phyloP scores from a whole-genome alignment of 2,888 invertebrate genomes.

The Athalia circularis region DNA sequence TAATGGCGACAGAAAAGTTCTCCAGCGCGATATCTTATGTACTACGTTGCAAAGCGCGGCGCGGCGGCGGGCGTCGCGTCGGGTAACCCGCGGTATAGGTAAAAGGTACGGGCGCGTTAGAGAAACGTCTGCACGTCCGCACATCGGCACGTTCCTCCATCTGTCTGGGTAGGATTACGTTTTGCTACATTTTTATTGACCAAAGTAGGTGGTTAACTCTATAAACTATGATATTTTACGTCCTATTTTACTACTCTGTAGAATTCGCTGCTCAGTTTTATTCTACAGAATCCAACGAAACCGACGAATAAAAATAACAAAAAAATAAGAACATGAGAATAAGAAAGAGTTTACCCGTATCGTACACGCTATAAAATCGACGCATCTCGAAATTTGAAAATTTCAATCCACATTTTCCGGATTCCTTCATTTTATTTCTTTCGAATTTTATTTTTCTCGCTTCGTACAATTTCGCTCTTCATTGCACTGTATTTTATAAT shows the following conservation, averaged over 20 bases:
- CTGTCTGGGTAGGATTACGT: conserved; percentile 42
- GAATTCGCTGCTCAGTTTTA: conserved; percentile 50
- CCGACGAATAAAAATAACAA: not conserved
- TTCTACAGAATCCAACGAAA: conserved; percentile 46
- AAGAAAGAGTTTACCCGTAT: not conserved
- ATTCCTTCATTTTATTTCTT: not conserved
- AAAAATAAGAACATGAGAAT: not conserved
- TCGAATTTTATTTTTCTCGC: no score
- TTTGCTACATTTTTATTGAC: conserved; percentile 55
- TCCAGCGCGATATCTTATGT: not conserved
- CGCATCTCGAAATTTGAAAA: not conserved
- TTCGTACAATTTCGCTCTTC: conserved; percentile 14
- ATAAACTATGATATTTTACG: conserved; percentile 61
- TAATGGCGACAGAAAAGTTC: conserved; percentile 45
- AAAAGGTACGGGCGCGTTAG: no score
- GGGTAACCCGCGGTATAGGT: no score
- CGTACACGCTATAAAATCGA: no score
- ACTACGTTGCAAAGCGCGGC: not conserved
- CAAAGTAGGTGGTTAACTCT: conserved; percentile 54
- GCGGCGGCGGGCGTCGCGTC: conserved; percentile 9
- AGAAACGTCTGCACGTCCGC: conserved; percentile 30
- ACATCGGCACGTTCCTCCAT: conserved; percentile 44
- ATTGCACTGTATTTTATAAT: conserved; percentile 1
- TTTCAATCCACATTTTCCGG: not conserved
- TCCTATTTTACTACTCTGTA: conserved; percentile 44